Evolutionary conservation across 2,888 invertebrate genomes (phyloP).

Genomic region (Eristalis pertinax): DNA sequence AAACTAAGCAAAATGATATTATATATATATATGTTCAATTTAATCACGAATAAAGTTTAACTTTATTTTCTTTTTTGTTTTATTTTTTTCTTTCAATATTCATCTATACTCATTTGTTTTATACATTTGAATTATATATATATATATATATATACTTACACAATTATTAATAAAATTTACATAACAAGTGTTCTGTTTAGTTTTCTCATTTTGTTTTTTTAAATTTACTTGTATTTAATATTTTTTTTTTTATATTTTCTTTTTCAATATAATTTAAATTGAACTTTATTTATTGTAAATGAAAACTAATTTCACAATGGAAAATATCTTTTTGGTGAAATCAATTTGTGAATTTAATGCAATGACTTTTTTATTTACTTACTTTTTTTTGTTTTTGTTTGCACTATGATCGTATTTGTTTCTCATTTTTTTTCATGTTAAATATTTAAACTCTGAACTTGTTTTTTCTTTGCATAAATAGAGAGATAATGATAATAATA

Average conservation of each 20-base stretch:
- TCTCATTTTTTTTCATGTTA: neutral
- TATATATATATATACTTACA: constrained; percentile 70
- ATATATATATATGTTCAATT: constrained; percentile 57
- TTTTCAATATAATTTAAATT: constrained; percentile 73
- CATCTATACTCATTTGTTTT: constrained; percentile 64
- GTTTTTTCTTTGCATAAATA: constrained; percentile 66
- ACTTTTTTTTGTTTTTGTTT: constrained; percentile 60
- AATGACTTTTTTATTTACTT: constrained; percentile 60
- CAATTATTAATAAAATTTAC: constrained; percentile 77
- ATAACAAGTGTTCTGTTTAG: constrained; percentile 76
- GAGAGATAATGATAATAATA: constrained; percentile 67
- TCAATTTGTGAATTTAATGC: constrained; percentile 59
- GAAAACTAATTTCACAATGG: constrained; percentile 63
- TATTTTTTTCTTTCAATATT: constrained; percentile 47
- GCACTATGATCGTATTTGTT: constrained; percentile 44
- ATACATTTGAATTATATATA: constrained; percentile 69
- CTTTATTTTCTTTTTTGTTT: constrained; percentile 75
- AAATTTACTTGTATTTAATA: constrained; percentile 63
- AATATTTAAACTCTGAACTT: constrained; percentile 67
- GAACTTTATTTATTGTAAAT: constrained; percentile 63
- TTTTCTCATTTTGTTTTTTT: constrained; percentile 68
- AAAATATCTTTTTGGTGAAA: constrained; percentile 51
- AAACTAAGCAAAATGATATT: constrained; percentile 56
- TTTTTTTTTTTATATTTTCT: constrained; percentile 66
- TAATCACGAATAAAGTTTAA: constrained; percentile 80